A percentile compares a stretch with the other conserved stretches of the same genome.
Evolutionary conservation across 2,797 vertebrate species (phyloP).

Genomic region (Chelonia mydas): DNA sequence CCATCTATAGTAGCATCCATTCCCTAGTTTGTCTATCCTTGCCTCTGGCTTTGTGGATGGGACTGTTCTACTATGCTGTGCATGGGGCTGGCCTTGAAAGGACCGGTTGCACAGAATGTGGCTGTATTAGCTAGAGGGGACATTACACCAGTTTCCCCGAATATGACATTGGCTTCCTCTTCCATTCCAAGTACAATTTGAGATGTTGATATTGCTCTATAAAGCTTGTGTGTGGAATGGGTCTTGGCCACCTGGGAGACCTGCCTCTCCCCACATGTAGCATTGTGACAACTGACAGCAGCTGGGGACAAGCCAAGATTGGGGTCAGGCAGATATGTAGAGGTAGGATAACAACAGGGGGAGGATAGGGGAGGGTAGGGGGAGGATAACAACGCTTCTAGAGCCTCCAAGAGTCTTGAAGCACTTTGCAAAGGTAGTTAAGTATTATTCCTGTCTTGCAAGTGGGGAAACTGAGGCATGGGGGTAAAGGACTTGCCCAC

Average conservation of each 20-base stretch:
- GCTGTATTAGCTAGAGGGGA: background rate
- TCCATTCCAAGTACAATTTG: background rate
- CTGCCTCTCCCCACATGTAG: background rate
- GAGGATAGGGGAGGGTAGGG: background rate
- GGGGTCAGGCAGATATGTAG: background rate
- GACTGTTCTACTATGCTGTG: no score
- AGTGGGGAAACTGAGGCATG: rapidly evolving
- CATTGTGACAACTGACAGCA: background rate
- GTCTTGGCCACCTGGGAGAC: background rate
- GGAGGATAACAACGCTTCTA: background rate
- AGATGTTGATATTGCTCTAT: background rate
- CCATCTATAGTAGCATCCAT: no score
- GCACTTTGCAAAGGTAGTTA: background rate
- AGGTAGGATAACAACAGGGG: background rate
- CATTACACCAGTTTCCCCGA: no score
- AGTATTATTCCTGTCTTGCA: background rate
- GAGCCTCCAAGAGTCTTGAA: background rate
- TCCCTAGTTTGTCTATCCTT: background rate
- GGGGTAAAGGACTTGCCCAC: rapidly evolving
- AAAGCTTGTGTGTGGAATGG: background rate
- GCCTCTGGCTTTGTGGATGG: background rate
- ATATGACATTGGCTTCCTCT: background rate
- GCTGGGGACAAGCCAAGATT: background rate
- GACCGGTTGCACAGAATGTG: rapidly evolving
- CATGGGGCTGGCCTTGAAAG: background rate